Evolutionary conservation across 2,113 vertebrate species (phyloP).

Genomic region (Fulmarus glacialis): DNA sequence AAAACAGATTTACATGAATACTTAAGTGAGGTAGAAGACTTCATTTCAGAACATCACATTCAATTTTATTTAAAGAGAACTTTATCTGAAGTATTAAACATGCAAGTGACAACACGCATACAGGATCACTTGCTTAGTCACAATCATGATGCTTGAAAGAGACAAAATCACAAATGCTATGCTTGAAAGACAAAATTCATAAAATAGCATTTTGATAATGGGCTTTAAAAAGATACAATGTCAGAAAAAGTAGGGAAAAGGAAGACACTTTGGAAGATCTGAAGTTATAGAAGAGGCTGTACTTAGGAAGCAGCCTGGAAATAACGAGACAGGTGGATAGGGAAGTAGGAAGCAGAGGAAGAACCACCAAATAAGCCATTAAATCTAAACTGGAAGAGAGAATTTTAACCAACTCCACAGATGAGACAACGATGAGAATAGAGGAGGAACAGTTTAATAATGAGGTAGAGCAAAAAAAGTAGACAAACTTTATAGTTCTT

Average conservation of each 20-base stretch:
- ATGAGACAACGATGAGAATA: not conserved
- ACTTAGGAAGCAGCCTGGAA: not conserved
- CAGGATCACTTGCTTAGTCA: not conserved
- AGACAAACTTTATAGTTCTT: not conserved
- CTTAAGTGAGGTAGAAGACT: slow-evolving; percentile 41
- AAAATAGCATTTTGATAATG: not conserved
- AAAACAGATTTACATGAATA: not conserved
- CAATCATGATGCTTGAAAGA: not conserved
- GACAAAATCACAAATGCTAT: not conserved
- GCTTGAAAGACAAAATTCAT: not conserved
- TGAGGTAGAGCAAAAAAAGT: slow-evolving; percentile 46
- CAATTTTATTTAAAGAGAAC: slow-evolving; percentile 22
- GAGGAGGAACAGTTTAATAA: not conserved
- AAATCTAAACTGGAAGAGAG: not conserved
- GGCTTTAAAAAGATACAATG: not conserved
- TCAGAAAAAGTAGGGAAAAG: not conserved
- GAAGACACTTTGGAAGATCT: not conserved
- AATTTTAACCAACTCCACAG: not conserved
- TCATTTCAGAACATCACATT: not conserved
- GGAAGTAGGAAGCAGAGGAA: not conserved
- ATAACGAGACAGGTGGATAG: not conserved
- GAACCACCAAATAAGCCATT: not conserved
- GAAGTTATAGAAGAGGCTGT: not conserved
- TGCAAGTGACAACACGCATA: not conserved
- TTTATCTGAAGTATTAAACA: not conserved